A percentile compares a stretch with the other conserved stretches of the same genome.
Conservation (phyloP, 2,888 invertebrate genomes). For the Papilio protenor region DNA sequence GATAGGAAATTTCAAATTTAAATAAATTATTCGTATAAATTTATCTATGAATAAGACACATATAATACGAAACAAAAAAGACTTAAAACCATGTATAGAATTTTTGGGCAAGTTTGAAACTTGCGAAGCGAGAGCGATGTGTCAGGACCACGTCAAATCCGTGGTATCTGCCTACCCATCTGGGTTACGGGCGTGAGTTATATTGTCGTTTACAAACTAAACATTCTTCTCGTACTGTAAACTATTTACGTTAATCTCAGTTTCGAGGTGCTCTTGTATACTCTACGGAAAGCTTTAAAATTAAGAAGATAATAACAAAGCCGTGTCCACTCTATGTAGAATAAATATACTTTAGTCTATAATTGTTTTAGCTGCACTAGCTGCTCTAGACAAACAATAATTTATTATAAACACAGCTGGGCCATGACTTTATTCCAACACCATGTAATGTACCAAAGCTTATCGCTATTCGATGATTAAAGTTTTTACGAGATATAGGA, state of each 20-base stretch:
- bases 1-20: not conserved
- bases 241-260: not conserved
- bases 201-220: not conserved
- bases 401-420: conserved; percentile 54
- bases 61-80: too few species aligned
- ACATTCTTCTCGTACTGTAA: not conserved
- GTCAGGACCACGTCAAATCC: too few species aligned
- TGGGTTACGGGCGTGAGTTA: too few species aligned
- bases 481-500: conserved; percentile 44
- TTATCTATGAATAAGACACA: not conserved
- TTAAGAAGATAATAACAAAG: conserved; percentile 4
- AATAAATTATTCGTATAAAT: not conserved
- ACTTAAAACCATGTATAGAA: too few species aligned
- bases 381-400: conserved; percentile 49
- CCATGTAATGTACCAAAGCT: conserved; percentile 51
- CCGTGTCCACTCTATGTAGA: conserved; percentile 20
- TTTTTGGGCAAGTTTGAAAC: not conserved
- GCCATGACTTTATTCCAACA: conserved; percentile 58
- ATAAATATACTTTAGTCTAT: conserved; percentile 43
- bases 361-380: conserved; percentile 45
- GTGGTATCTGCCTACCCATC: too few species aligned
- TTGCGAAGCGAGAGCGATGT: not conserved
- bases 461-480: conserved; percentile 47
- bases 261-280: conserved; percentile 3
- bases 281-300: conserved; percentile 1